Evolutionary conservation across 37 sponge, comb jelly and placozoan species (phyloP).

Genomic region (Trichoplax adhaerens): DNA sequence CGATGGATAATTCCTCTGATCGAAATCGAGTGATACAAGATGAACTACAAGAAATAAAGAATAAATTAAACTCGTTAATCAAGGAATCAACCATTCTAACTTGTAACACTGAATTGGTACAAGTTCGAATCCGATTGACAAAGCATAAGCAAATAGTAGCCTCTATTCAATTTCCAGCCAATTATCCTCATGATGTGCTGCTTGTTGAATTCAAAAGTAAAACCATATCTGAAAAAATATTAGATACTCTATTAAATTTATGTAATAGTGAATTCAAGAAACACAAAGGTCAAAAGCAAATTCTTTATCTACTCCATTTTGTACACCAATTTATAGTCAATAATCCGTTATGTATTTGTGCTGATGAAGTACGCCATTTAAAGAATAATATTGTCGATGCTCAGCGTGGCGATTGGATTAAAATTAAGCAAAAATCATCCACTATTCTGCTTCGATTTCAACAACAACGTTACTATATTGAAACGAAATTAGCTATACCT

Average conservation of each 20-base stretch:
- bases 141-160: constrained; percentile 40
- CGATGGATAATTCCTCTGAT: too few species aligned
- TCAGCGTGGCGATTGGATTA: constrained; percentile 34
- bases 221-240: constrained; percentile 39
- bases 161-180: constrained; percentile 50
- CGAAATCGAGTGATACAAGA: too few species aligned
- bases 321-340: constrained; percentile 6
- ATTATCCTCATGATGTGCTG: constrained; percentile 36
- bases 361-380: constrained; percentile 63
- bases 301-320: constrained; percentile 11
- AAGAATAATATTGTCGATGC: constrained; percentile 39
- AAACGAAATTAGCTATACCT: constrained; percentile 30
- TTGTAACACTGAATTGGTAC: too few species aligned
- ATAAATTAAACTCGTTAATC: too few species aligned
- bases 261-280: constrained; percentile 53
- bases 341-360: constrained; percentile 73
- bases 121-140: constrained; percentile 12
- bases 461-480: constrained; percentile 41
- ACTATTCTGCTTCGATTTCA: constrained; percentile 26
- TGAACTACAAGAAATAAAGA: too few species aligned
- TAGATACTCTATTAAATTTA: constrained; percentile 33
- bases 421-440: constrained; percentile 51
- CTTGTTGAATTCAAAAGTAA: constrained; percentile 73
- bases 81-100: too few species aligned
- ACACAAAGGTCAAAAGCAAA: constrained; percentile 36